Conservation (phyloP, 1,140 invertebrate genomes). For the Macrobrachium nipponense region DNA sequence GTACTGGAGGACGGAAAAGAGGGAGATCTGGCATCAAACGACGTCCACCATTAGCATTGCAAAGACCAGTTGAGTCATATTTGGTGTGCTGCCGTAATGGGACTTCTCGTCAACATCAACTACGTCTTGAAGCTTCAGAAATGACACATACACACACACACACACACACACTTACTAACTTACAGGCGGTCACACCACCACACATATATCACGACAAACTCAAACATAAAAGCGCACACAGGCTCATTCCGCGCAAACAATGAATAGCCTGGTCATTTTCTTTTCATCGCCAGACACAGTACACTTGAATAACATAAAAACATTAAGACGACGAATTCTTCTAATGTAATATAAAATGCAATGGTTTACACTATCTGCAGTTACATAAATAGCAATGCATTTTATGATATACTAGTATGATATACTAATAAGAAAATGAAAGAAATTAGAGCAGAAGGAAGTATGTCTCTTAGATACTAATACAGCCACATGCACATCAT, state of each 20-base stretch:
- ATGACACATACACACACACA: conserved; percentile 10
- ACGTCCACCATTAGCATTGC: conserved; percentile 17
- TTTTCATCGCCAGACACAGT: not conserved
- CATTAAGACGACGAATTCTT: no score
- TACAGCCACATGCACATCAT: no score
- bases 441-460: no score
- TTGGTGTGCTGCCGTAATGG: conserved; percentile 3
- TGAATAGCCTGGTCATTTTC: not conserved
- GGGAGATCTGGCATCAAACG: not conserved
- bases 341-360: no score
- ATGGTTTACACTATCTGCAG: no score
- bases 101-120: no score
- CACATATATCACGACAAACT: conserved; percentile 6
- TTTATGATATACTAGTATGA: no score
- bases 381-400: no score
- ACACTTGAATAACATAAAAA: no score
- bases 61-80: conserved; percentile 7
- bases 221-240: conserved; percentile 19
- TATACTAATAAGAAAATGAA: no score
- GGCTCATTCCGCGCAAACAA: not conserved
- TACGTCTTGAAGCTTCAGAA: no score
- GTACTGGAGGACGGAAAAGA: not conserved
- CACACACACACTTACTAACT: not conserved
- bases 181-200: not conserved
- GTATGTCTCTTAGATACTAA: no score